Conservation (phyloP, 2,888 invertebrate species). For the Macropis europaea region DNA sequence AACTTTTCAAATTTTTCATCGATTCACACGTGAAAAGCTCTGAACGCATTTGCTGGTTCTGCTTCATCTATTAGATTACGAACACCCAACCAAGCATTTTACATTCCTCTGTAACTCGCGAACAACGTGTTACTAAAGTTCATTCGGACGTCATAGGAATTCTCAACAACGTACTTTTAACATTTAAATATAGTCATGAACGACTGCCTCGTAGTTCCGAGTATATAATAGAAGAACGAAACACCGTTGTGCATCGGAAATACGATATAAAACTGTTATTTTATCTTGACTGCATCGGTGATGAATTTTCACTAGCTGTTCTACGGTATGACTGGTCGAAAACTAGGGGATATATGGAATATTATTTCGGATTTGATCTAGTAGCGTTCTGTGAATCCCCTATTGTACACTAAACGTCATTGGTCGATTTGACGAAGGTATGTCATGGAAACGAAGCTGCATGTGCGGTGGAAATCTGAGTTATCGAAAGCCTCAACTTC, state of each 20-base stretch:
- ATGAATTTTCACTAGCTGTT: constrained; percentile 25
- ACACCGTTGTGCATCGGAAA: constrained; percentile 2
- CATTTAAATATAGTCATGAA: neutral
- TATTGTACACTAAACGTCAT: neutral
- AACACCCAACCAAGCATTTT: constrained; percentile 24
- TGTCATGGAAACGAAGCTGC: constrained; percentile 12
- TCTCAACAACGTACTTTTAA: no score
- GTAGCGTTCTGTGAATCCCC: neutral
- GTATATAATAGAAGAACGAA: neutral
- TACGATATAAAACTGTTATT: constrained; percentile 7
- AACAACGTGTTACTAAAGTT: neutral
- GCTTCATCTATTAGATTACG: constrained; percentile 40
- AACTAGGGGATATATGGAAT: constrained; percentile 19
- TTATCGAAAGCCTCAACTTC: no score
- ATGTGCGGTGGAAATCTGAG: no score
- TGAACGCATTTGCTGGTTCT: constrained; percentile 30
- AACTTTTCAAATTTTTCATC: neutral
- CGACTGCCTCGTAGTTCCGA: neutral
- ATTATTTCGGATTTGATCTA: constrained; percentile 11
- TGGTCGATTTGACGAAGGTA: neutral
- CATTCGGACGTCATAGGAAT: neutral
- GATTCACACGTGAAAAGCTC: constrained; percentile 33
- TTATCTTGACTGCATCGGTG: neutral
- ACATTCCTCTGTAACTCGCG: constrained; percentile 20
- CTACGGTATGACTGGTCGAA: constrained; percentile 5